Base-by-base conservation (phyloP, 2,113 vertebrate species). In the Rhagologus leucostigma region DNA sequence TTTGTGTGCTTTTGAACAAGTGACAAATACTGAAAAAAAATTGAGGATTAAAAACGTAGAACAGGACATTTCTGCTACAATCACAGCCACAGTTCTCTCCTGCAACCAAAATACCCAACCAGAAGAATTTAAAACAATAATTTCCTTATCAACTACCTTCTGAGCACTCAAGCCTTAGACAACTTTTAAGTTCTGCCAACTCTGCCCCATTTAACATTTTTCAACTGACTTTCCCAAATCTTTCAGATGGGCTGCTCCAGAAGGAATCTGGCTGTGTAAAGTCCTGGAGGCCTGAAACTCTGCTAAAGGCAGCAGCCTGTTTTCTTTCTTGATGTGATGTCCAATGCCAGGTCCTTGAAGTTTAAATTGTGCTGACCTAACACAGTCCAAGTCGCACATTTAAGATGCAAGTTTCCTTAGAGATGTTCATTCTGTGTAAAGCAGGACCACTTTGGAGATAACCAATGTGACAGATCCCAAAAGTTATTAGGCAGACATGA, bases 311-410 rank as follows among this genome's bases (percentile, higher is more conserved):
- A 89, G 76, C 90, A 84, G 88, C 73, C 82, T 56, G 82, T 93
- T 95, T 91, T 96, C 87, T 74, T 97, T 93, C 94, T 95, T 95
- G 91, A 96, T 81, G 97, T 92, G 87, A 92, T 94, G 84, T 87
- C 95, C 90, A 96, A 87, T 94, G 77, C 68, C 95, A 90, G 42
- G 64, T 94, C 83, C 77, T 98, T 97, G 95, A 79, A 92, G 92
- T 83, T 89, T 96, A 94, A 87, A 82, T 56, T 96, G 79, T 95
- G 96, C 92, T 95, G 92, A 93, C 80, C 78, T 90, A 94, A 95
- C 67, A 90, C 69, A 96, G 97, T 92, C 87, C 90, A 96, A 97
- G 80, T 68, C 91, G 77, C 91, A 94, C 93, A 90, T 42, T 78
- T 89, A 89, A 85, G 84, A 95, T 90, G 91, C 76, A 73, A 79